Conservation (phyloP, 1,140 invertebrate genomes). For the Probaryconus sp. region DNA sequence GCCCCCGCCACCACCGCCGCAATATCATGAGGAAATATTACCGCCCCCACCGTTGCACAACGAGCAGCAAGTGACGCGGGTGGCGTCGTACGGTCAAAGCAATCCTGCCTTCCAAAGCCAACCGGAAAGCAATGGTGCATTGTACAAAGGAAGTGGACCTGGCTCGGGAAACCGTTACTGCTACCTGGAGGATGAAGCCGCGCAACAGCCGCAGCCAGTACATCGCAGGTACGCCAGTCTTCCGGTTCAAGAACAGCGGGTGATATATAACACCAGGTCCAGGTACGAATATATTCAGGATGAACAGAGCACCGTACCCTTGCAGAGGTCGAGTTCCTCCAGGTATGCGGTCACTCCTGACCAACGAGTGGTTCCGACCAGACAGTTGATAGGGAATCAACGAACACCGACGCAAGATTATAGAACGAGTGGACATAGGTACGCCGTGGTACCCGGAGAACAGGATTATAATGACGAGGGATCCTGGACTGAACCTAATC, state of each 20-base stretch:
- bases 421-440: slow-evolving; percentile 55
- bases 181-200: slow-evolving; percentile 66
- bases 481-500: slow-evolving; percentile 51
- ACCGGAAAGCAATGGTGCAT: slow-evolving; percentile 37
- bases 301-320: slow-evolving; percentile 53
- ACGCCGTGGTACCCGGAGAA: slow-evolving; percentile 63
- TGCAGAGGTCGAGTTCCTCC: slow-evolving; percentile 63
- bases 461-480: slow-evolving; percentile 55
- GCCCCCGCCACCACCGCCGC: slow-evolving; percentile 62
- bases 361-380: slow-evolving; percentile 59
- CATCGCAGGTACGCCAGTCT: slow-evolving; percentile 68
- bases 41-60: slow-evolving; percentile 67
- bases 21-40: slow-evolving; percentile 69
- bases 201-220: slow-evolving; percentile 8
- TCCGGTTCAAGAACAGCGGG: slow-evolving; percentile 61
- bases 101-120: slow-evolving; percentile 70
- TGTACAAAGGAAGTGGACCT: slow-evolving; percentile 14
- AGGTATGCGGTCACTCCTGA: slow-evolving; percentile 67
- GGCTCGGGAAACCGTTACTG: slow-evolving; percentile 64
- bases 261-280: slow-evolving; percentile 50
- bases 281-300: slow-evolving; percentile 74
- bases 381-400: slow-evolving; percentile 52
- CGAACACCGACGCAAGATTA: slow-evolving; percentile 49
- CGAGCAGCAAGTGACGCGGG: slow-evolving; percentile 55
- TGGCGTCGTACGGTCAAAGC: slow-evolving; percentile 65